Base-by-base conservation (phyloP, 2,888 invertebrate species). In the Argyresthia albistria region DNA sequence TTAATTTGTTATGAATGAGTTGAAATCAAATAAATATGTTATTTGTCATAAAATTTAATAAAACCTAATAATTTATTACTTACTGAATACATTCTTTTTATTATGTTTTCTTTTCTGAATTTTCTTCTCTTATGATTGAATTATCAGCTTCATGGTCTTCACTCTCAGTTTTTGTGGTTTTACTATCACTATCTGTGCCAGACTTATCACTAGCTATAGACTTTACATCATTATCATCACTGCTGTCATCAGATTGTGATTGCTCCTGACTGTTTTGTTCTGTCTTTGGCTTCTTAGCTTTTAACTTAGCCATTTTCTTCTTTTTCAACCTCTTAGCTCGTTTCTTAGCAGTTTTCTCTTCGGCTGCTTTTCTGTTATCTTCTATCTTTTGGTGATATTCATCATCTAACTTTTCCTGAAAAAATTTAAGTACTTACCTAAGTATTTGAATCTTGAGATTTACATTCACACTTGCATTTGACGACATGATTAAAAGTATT, bases 331-430 rank as follows among this genome's bases (percentile, higher is more conserved):
- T 90, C 72, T 98, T 99, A 0, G 94, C 94, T 61, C 98, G 89
- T 73, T 97, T 98, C 69, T 97, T 98, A 0, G 96, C 95, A 4
- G 97, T 97, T 69, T 89, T 91, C 65, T 93, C 92, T 60, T 96
- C 96, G 9, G 95, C 93, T 62, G 77, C 78, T 65, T 70, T 88
- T 61, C 80, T 88, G 71, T 96, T 96, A 61, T 93, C 91, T 73
- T 94, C 93, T 42, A 98, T 76, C 80, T 94, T 96, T 45, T 82
- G 73, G 59, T 93, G 93, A 77, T 95, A 98, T 53, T 93, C 95
- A 7, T 93, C 92, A 75, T 98, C 96, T 51, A 94, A 76, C 57
- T 92, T 90, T 76, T 98, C 97, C 92, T 96, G 67, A 12, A 81
- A 73, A 10, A 36, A 43, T 4, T 39, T 4, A 39, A 11, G 8